Evolutionary conservation across 2,113 vertebrate genomes (phyloP).

Genomic region (Phycodurus eques): DNA sequence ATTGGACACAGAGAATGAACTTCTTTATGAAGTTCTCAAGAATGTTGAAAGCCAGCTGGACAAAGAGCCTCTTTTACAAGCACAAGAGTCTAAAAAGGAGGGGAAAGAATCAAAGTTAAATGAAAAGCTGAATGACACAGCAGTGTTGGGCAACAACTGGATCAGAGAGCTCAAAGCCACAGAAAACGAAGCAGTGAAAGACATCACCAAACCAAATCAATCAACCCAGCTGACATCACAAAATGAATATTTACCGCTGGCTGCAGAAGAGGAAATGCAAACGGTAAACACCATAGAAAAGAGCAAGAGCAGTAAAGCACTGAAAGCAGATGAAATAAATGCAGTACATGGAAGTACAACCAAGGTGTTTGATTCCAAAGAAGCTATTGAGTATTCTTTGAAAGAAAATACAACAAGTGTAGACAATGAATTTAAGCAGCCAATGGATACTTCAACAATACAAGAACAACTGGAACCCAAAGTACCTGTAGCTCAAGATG

Average conservation of each 20-base stretch:
- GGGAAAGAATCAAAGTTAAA: conserved; percentile 35
- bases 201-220: conserved; percentile 16
- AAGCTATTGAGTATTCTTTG: conserved; percentile 2
- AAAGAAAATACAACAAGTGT: conserved; percentile 17
- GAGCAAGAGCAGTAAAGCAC: neutral
- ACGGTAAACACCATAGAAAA: neutral
- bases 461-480: conserved; percentile 22
- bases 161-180: conserved; percentile 15
- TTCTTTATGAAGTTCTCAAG: conserved; percentile 45
- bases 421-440: neutral
- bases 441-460: neutral
- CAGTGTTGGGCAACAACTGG: conserved; percentile 18
- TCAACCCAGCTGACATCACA: conserved; percentile 11
- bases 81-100: conserved; percentile 23
- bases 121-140: conserved; percentile 27
- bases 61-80: conserved; percentile 54
- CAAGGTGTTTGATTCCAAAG: neutral
- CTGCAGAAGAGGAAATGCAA: conserved; percentile 15
- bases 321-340: conserved; percentile 2
- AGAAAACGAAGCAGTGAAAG: conserved; percentile 6
- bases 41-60: conserved; percentile 49
- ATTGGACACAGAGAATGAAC: conserved; percentile 31
- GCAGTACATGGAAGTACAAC: conserved; percentile 1
- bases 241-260: neutral
- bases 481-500: conserved; percentile 3